Base-by-base conservation (phyloP, 2,797 vertebrate genomes). In the Propithecus perrieri region DNA sequence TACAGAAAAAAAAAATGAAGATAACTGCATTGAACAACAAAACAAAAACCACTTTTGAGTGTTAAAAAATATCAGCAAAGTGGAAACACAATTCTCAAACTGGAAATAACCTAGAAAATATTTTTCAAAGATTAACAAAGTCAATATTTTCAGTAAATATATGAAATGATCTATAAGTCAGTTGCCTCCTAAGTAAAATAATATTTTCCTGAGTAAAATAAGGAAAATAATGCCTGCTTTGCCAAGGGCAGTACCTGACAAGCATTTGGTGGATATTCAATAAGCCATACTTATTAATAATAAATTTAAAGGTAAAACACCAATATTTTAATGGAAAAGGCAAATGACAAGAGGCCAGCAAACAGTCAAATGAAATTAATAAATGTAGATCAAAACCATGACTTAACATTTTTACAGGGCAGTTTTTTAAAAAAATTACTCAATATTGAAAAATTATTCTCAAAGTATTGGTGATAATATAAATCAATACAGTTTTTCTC, bases 71-170 rank as follows among this genome's bases (percentile, higher is more conserved):
- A 78, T 22, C 84, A 94, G 67, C 33, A 72, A 78, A 72, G 72
- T 5, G 12, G 88, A 79, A 96, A n/a, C 18, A 24, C 13, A 85
- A 33, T 81, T 85, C 18, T 89, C 24, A 78, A 91, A 63, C 38
- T 41, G 50, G 38, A 92, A 89, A 84, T 69, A 87, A 76, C 41
- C 12, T 78, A 94, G 13, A 80, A 84, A 88, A 41, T 67, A 57
- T 65, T 65, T 85, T 67, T n/a, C 85, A 83, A 75, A 84, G 53
- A 79, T n/a, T 71, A 92, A 85, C 9, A 57, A 78, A 92, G 35
- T 87, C 81, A 83, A 43, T 79, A 79, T 89, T 94, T 92, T 91
- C 38, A 89, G 65, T 57, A 85, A 91, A 78, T n/a, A 50, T 14
- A 59, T 59, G 71, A 88, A 80, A 33, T 74, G 35, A 7, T 2